A percentile compares a stretch with the other conserved stretches of the same genome.
These are phyloP conservation scores for Myzus persicae DNA, from an alignment of 1,140 invertebrate genomes.

Conservation along the genomic window DNA sequence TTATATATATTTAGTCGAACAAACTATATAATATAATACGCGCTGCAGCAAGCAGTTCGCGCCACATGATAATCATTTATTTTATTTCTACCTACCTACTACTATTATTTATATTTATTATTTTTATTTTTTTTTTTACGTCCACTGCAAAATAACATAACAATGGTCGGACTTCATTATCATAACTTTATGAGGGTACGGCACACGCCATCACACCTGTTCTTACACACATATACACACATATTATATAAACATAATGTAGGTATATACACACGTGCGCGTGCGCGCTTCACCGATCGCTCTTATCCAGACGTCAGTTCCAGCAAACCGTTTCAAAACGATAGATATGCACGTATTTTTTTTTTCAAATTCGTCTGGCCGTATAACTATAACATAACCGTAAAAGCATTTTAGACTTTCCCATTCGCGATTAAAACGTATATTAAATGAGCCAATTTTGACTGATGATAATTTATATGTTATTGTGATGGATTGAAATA, in stretches of 20 bases:
- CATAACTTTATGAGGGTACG: conserved; percentile 56
- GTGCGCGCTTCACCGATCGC: conserved; percentile 27
- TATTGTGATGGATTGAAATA: background rate
- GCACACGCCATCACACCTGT: conserved; percentile 58
- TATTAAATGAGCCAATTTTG: background rate
- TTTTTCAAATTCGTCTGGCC: background rate
- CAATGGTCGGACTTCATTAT: conserved; percentile 55
- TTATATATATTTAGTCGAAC: conserved; percentile 12
- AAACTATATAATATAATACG: background rate
- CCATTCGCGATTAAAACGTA: background rate
- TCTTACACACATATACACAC: background rate
- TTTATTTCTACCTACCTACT: background rate
- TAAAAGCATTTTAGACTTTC: background rate
- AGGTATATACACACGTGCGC: background rate
- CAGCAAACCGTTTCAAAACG: conserved; percentile 32
- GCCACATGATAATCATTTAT: conserved; percentile 11
- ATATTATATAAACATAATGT: background rate
- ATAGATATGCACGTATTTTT: background rate
- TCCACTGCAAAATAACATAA: conserved; percentile 45
- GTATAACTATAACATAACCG: background rate
- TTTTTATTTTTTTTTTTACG: conserved; percentile 5
- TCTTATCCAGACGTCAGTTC: conserved; percentile 34
- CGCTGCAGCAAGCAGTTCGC: background rate
- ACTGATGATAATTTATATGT: background rate
- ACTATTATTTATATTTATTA: conserved; percentile 13